Percentiles rank a stretch among this genome's conserved stretches.
These are phyloP conservation scores for Mythimna loreyi DNA, from an alignment of 2,888 invertebrate genomes.

Conservation along the genomic window DNA sequence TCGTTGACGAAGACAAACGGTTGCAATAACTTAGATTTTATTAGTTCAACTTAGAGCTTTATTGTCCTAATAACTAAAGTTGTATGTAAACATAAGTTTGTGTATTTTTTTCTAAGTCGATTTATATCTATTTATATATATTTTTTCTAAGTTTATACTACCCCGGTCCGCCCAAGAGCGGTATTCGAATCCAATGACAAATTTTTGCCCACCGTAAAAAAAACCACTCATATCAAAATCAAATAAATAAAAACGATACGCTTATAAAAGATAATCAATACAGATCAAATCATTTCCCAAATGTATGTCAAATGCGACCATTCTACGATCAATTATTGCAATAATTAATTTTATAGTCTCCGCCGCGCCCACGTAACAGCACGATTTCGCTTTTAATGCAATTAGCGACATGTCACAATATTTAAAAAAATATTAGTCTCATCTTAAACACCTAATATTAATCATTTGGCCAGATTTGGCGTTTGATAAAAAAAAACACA, in stretches of 20 bases:
- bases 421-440: constrained; percentile 62
- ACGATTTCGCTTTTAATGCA: constrained; percentile 70
- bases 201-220: too few relatives aligned
- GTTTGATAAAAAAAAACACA: constrained; percentile 7
- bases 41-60: constrained; percentile 28
- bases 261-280: constrained; percentile 48
- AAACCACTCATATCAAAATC: not conserved
- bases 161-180: too few relatives aligned
- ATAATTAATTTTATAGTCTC: constrained; percentile 64
- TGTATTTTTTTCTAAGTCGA: too few relatives aligned
- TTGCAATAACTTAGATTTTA: constrained; percentile 49
- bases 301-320: constrained; percentile 56
- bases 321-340: constrained; percentile 59
- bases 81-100: not conserved
- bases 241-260: constrained; percentile 11
- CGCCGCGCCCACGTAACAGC: constrained; percentile 65
- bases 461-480: constrained; percentile 32
- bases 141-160: too few relatives aligned
- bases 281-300: constrained; percentile 53
- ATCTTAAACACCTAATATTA: constrained; percentile 35
- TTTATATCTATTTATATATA: too few relatives aligned
- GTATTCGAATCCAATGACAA: too few relatives aligned
- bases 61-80: not conserved
- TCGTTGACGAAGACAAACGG: constrained; percentile 15
- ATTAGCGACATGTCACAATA: constrained; percentile 70